Conservation (phyloP, 2,797 vertebrate genomes). For the Tarsius wallacei region DNA sequence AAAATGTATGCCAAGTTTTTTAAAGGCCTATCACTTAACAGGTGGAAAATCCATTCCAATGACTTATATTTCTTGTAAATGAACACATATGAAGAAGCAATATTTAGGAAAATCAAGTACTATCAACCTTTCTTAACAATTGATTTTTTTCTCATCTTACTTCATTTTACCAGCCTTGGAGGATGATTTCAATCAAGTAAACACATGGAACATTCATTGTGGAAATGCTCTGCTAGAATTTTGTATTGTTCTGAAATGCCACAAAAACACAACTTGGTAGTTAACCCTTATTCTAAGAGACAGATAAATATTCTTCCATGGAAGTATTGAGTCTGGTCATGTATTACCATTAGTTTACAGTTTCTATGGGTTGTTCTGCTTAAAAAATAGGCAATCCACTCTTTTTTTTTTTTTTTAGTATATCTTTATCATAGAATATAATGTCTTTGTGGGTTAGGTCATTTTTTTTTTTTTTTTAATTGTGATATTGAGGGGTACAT, state of each 20-base stretch:
- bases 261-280: constrained; percentile 14
- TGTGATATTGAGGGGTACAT: too few relatives aligned
- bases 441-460: too few relatives aligned
- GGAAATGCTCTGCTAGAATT: constrained; percentile 19
- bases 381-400: background rate
- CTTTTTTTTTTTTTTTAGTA: too few relatives aligned
- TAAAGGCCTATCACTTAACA: constrained; percentile 30
- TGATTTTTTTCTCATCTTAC: background rate
- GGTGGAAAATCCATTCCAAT: constrained; percentile 53
- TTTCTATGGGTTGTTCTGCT: background rate
- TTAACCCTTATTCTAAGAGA: constrained; percentile 13
- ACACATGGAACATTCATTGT: constrained; percentile 22
- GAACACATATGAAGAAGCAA: constrained; percentile 44
- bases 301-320: background rate
- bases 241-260: constrained; percentile 49
- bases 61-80: constrained; percentile 58
- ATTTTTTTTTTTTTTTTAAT: too few relatives aligned
- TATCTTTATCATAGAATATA: too few relatives aligned
- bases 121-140: constrained; percentile 37
- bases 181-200: constrained; percentile 56
- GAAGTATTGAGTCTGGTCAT: background rate
- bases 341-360: background rate
- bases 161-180: background rate
- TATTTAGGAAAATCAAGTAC: constrained; percentile 18
- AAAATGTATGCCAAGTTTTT: constrained; percentile 42